Evolutionary conservation across 1,140 invertebrate species (phyloP).

Genomic region (Drosophila aff.): DNA sequence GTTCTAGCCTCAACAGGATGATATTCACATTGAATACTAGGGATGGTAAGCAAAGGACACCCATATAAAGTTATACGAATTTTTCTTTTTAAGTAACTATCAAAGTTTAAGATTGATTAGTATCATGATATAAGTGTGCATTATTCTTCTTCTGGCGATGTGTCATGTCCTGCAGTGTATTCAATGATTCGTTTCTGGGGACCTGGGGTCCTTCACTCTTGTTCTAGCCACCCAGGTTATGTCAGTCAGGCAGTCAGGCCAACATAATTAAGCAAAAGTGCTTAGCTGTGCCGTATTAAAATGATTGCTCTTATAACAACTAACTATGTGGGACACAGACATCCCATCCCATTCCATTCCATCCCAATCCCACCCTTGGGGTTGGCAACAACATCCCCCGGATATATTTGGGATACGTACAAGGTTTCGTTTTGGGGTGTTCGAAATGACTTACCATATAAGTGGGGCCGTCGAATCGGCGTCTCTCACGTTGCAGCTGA

Average conservation of each 20-base stretch:
- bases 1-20: not conserved
- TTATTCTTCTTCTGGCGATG: not conserved
- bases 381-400: slow-evolving; percentile 11
- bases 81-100: not conserved
- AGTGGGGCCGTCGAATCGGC: slow-evolving; percentile 53
- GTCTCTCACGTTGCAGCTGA: slow-evolving; percentile 78
- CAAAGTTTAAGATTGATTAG: not conserved
- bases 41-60: no score
- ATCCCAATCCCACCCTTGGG: not conserved
- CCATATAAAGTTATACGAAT: not conserved
- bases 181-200: not conserved
- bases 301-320: slow-evolving; percentile 82
- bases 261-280: slow-evolving; percentile 83
- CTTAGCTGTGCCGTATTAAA: slow-evolving; percentile 81
- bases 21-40: no score
- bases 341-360: not conserved
- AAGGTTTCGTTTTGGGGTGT: slow-evolving; percentile 6
- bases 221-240: slow-evolving; percentile 56
- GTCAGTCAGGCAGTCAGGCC: slow-evolving; percentile 73
- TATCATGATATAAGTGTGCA: not conserved
- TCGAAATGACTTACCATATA: slow-evolving; percentile 69
- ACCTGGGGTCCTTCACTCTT: not conserved
- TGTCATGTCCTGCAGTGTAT: slow-evolving; percentile 2
- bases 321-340: slow-evolving; percentile 56
- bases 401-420: slow-evolving; percentile 20